phyloP scores from a whole-genome alignment of 2,797 vertebrate genomes.

The Tangara arthus region DNA sequence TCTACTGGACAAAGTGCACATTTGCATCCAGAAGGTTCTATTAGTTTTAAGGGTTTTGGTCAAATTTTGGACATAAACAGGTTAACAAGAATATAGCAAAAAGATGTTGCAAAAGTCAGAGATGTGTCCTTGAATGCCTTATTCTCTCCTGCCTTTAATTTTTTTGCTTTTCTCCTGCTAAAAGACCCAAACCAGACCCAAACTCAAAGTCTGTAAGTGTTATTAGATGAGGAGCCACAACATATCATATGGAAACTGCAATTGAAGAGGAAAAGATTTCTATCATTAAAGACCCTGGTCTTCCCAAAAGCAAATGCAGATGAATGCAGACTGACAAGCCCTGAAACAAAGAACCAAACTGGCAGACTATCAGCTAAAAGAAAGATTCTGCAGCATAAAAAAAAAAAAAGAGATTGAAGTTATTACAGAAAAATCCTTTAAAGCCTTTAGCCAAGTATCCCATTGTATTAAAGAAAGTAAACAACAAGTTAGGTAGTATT shows the following conservation, averaged over 20 bases:
- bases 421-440: slow-evolving; percentile 40
- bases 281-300: not conserved
- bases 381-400: slow-evolving; percentile 27
- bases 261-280: slow-evolving; percentile 29
- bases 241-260: not conserved
- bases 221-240: slow-evolving; percentile 5
- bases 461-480: slow-evolving; percentile 19
- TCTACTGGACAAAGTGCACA: not conserved
- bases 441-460: slow-evolving; percentile 13
- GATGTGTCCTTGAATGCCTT: not conserved
- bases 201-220: not conserved
- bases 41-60: not conserved
- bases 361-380: slow-evolving; percentile 10
- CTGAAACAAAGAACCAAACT: slow-evolving; percentile 17
- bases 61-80: not conserved
- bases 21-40: not conserved
- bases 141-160: not conserved
- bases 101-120: not conserved
- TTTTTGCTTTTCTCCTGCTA: not conserved
- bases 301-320: slow-evolving; percentile 55
- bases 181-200: not conserved
- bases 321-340: slow-evolving; percentile 35
- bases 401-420: slow-evolving; percentile 15
- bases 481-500: not conserved
- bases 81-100: not conserved